Evolutionary conservation across 2,113 vertebrate genomes (phyloP).

Genomic region (Cryptotis parvus): DNA sequence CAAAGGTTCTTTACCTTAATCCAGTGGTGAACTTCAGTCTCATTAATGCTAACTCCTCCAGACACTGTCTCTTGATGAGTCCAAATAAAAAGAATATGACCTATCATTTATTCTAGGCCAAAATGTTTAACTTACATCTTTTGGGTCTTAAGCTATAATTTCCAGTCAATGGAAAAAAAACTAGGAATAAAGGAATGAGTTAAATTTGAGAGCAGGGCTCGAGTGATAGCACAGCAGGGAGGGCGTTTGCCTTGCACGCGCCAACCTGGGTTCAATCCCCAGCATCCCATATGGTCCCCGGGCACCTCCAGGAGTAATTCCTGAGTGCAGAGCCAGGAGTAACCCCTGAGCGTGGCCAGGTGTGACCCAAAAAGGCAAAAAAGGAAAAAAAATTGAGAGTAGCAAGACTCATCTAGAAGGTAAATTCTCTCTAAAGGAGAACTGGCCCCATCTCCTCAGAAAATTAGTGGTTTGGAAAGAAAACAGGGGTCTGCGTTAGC

Average conservation of each 20-base stretch:
- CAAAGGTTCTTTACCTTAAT: neutral
- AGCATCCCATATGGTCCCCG: too few relatives aligned
- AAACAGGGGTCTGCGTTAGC: neutral
- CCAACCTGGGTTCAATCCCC: too few relatives aligned
- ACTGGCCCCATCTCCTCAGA: neutral
- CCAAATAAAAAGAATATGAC: slow-evolving; percentile 18
- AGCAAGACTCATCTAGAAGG: neutral
- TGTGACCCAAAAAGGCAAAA: too few relatives aligned
- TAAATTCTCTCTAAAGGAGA: neutral
- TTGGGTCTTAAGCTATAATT: neutral
- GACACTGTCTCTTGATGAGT: neutral
- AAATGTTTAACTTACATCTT: slow-evolving; percentile 29
- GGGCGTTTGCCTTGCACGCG: too few relatives aligned
- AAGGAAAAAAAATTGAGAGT: neutral
- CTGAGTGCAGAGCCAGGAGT: too few relatives aligned
- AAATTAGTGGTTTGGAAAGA: neutral
- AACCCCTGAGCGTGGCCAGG: too few relatives aligned
- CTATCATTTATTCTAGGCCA: neutral
- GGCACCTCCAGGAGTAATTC: too few relatives aligned
- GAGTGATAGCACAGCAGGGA: too few relatives aligned
- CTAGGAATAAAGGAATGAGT: neutral
- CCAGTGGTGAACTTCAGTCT: slow-evolving; percentile 16
- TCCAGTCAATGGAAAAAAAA: slow-evolving; percentile 15
- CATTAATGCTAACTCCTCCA: slow-evolving; percentile 2
- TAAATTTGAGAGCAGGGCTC: neutral